Evolutionary conservation across 2,888 invertebrate species (phyloP), one percentile per base, ranked within the genome.

Genomic region (Apamea sordens): DNA sequence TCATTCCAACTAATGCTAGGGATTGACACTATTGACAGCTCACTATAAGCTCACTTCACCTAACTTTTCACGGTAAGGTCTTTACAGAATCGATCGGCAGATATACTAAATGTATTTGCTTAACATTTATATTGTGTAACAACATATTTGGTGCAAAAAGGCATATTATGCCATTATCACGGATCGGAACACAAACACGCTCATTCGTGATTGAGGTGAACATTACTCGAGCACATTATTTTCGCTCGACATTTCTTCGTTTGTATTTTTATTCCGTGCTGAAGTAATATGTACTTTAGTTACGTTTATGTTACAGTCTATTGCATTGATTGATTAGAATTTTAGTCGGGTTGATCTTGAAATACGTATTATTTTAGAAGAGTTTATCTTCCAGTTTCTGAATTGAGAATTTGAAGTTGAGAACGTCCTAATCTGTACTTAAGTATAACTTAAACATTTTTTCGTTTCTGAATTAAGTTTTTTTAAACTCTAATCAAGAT

Each of bases 161-260:
- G 32, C 59, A 83, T n/a, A 76, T 59, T 32, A 77, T 32, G 15
- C 50, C 41, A 59, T 67, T 59, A 80, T 41, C n/a, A 77, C 24
- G 59, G 50, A 21, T 83, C 67, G 44, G 24, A 61, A 68, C 28
- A 83, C 84, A 80, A 44, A 67, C 76, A 64, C 61, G 61, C 67
- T 50, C 32, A 18, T 15, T 69, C 64, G 64, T 41, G n/a, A 69
- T 69, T 59, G 84, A 64, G 68, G 53, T 28, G 56, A 56, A 64
- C 50, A 64, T 84, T 50, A 78, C 69, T 78, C 64, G 41, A 63
- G 69, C 47, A 78, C 36, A 64, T 64, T 84, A 77, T 61, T 77
- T 61, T 36, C 28, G 21, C 41, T 64, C 18, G 53, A 78, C 18
- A 77, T 56, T 78, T 59, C 56, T 78, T 84, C 56, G n/a, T 78